Base-by-base conservation (phyloP, 2,888 invertebrate genomes). In the Unio pictorum region DNA sequence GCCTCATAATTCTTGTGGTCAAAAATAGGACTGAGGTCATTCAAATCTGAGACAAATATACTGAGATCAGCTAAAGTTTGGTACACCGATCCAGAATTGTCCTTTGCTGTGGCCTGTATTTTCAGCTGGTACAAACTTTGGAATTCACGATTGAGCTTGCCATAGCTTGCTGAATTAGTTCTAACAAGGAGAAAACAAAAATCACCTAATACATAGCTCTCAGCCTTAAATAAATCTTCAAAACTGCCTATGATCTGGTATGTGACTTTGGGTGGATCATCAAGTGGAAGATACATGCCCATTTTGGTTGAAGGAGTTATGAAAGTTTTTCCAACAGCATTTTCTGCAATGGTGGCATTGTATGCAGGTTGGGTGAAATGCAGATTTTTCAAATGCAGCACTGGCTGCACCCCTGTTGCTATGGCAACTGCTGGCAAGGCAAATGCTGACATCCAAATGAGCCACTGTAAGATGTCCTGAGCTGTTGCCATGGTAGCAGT, bases 101-200 rank as follows among this genome's bases (percentile, higher is more conserved):
- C 67, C 62, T 89, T 93, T 61, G 84, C 83, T 81, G 94, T 92
- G 1, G 95, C 95, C 80, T 93, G 93, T 77, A 98, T 93, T 83
- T 94, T 94, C 59, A 98, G 92, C 66, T 93, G 92, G 91, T 96
- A 98, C 72, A 93, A 92, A 86, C 96, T 96, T 81, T 94, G 94
- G 68, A 97, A 93, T 90, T 99, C 99, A 75, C 99, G 93, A 91
- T 99, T 99, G 73, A 99, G 92, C 79, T 97, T 96, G 84, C 95
- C 95, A 77, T 94, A 93, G 88, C 94, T 94, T 61, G 95, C 95
- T 72, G 97, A 95, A 88, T 96, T 93, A 78, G 96, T 97, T 85
- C 98, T 93, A 73, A 99, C 93, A 68, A 95, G 92, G 68, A 98
- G 92, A 91, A 99, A 99, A 90, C 96, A 96, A 91, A 98, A 97